A percentile compares a stretch with the other conserved stretches of the same genome.
These are phyloP conservation scores for Pachycephala philippinensis DNA, from an alignment of 2,113 vertebrate genomes.

Conservation along the genomic window DNA sequence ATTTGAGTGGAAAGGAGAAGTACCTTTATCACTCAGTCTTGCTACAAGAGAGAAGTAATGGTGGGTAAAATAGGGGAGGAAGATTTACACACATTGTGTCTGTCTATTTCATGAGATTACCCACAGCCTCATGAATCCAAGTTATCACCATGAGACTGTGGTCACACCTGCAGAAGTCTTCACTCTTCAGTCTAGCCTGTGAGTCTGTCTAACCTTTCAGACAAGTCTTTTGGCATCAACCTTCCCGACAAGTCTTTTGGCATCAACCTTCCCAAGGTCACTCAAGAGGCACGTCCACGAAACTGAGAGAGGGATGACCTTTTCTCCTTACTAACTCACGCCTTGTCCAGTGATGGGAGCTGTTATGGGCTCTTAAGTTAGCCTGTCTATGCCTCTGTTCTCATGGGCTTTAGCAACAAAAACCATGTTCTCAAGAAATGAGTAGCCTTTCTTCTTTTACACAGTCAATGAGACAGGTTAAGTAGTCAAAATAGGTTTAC, in stretches of 20 bases:
- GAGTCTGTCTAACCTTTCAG: not conserved
- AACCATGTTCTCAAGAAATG: not conserved
- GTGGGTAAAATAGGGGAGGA: not conserved
- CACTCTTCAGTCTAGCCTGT: not conserved
- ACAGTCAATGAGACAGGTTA: not conserved
- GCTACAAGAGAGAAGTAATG: not conserved
- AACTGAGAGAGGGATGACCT: not conserved
- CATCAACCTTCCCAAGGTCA: not conserved
- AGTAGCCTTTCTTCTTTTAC: not conserved
- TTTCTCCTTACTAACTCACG: not conserved
- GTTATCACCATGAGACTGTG: not conserved
- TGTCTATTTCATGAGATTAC: not conserved
- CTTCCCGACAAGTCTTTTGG: not conserved
- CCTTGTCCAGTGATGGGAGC: not conserved
- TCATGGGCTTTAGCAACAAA: not conserved
- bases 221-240: not conserved
- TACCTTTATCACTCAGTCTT: not conserved
- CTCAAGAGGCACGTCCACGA: not conserved
- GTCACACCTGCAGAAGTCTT: not conserved
- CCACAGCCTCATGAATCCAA: not conserved
- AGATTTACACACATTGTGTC: not conserved
- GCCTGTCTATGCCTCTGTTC: not conserved
- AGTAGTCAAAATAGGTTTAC: not conserved
- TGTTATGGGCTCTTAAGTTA: not conserved
- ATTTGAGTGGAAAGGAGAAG: not conserved